phyloP scores from a whole-genome alignment of 2,113 vertebrate species.

The Ellobius talpinus region DNA sequence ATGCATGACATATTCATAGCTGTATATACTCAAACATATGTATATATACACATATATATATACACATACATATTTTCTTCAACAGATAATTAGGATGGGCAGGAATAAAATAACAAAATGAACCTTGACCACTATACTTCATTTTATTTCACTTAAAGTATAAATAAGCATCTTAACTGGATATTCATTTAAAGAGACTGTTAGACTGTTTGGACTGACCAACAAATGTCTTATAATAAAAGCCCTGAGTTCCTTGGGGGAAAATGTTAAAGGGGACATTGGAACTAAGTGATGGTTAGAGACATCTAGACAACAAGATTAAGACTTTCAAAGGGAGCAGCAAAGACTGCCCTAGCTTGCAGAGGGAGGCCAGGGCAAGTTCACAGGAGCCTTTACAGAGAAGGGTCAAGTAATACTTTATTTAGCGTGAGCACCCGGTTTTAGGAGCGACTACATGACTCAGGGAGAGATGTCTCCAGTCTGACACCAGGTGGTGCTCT shows the following conservation, averaged over 20 bases:
- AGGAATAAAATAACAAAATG: neutral
- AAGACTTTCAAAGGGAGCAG: constrained; percentile 11
- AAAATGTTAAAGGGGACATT: neutral
- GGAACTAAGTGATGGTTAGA: neutral
- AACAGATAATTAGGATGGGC: neutral
- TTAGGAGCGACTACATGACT: neutral
- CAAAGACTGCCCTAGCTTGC: neutral
- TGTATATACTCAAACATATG: neutral
- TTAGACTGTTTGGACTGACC: neutral
- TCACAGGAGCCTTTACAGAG: neutral
- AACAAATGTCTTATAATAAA: neutral
- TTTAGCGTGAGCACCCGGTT: neutral
- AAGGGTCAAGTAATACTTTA: neutral
- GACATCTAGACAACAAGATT: neutral
- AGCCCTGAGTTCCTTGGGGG: neutral
- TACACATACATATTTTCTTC: neutral
- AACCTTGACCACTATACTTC: neutral
- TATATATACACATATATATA: neutral
- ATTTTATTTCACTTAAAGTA: neutral
- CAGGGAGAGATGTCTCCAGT: neutral
- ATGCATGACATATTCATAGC: neutral
- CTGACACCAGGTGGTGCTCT: neutral
- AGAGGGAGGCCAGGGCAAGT: neutral
- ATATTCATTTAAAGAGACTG: neutral
- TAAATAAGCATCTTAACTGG: neutral